Evolutionary conservation across 2,888 invertebrate species (phyloP), one percentile per base, ranked within the genome.

Genomic region (Neoascia interrupta): DNA sequence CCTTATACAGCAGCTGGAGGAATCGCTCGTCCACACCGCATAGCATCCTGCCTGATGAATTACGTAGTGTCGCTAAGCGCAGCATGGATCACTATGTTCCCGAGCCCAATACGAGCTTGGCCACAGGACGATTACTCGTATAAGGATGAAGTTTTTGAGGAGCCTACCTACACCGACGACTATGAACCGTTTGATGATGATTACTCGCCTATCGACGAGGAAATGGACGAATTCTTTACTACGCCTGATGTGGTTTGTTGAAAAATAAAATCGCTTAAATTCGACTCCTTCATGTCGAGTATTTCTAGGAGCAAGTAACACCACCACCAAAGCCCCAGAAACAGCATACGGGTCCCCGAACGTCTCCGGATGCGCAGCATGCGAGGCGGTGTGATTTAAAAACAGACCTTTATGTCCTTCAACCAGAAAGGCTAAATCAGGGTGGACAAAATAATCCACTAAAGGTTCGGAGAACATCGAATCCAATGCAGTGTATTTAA

Each of bases 311-410:
- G 69, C 84, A 85, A 66, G 85, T 87, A 10, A 87, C 87, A n/a
- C 86, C 86, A 31, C 84, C 86, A 31, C 87, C 88, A 15, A 88
- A 86, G 37, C 85, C 84, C 53, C 88, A 86, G 49, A 82, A 86
- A 15, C 87, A 84, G 54, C 87, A 83, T 54, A 83, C 83, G 23
- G 88, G 87, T 2, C 87, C 87, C 4, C 85, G 88, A 43, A 89
- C 90, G 79, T 88, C 90, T 3, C 90, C 91, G 0, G 90, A 91
- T 63, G 91, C 91, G 37, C 90, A 91, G 3, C 91, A 90, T 89
- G 92, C 94, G 21, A 90, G 96, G 26, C 93, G 95, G 0, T 97
- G 97, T 86, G 96, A 96, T 88, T 93, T 96, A 82, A 94, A 94
- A 86, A 95, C 95, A 0, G 95, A 96, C 87, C 92, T 97, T 26